These are phyloP conservation scores for Pogonognathellus flavescens DNA, from an alignment of 1,140 invertebrate species.

Conservation along the genomic window DNA sequence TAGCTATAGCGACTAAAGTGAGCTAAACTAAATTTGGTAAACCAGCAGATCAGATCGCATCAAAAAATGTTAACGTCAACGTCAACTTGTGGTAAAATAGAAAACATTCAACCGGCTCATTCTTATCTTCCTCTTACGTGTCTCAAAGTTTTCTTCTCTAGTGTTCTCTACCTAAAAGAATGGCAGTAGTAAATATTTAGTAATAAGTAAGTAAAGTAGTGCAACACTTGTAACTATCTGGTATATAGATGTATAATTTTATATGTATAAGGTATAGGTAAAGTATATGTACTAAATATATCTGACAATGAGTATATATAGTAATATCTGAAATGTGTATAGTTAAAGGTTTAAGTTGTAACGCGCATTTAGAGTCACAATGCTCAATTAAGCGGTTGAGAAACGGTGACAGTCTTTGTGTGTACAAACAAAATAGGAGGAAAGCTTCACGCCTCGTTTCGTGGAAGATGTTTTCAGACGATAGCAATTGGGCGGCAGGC, in stretches of 20 bases:
- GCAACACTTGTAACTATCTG: no score
- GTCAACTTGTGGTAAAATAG: not conserved
- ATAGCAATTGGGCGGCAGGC: constrained; percentile 22
- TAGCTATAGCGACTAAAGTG: not conserved
- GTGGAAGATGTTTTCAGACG: constrained; percentile 10
- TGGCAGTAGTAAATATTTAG: no score
- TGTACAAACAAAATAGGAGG: not conserved
- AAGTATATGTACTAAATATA: no score
- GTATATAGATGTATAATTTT: no score
- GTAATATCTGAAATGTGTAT: no score
- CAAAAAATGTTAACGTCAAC: not conserved
- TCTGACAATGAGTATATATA: no score
- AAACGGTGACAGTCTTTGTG: constrained; percentile 33
- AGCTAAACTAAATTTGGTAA: not conserved
- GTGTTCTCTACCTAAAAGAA: no score
- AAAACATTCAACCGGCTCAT: not conserved
- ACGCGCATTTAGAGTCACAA: not conserved
- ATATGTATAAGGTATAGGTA: no score
- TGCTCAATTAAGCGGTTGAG: constrained; percentile 39
- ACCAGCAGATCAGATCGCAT: not conserved
- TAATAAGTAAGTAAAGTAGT: no score
- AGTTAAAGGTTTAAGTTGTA: constrained; percentile 31
- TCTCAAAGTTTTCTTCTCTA: not conserved
- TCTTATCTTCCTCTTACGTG: not conserved
- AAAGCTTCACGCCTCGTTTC: constrained; percentile 39